These are phyloP conservation scores for Drosophila paramelanica DNA, from an alignment of 2,888 invertebrate species.

Conservation along the genomic window DNA sequence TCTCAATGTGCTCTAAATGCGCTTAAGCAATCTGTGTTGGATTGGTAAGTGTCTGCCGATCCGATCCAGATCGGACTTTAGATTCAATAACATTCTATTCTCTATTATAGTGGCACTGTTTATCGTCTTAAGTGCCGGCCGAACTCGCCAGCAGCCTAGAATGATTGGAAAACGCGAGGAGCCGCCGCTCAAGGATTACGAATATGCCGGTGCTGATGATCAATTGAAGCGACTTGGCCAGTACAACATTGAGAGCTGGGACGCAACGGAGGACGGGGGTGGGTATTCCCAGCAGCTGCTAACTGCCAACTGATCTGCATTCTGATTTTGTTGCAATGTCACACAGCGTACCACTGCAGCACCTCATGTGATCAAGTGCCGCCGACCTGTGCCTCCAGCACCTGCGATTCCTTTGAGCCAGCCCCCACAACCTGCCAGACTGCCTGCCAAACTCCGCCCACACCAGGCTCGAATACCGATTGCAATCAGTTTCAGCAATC, in stretches of 20 bases:
- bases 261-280: conserved; percentile 10
- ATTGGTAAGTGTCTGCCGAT: conserved; percentile 56
- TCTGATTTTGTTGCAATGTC: neutral
- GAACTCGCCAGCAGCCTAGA: conserved; percentile 29
- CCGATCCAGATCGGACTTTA: neutral
- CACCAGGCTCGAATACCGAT: neutral
- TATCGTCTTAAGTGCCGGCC: conserved; percentile 25
- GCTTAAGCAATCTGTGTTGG: conserved; percentile 51
- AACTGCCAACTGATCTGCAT: neutral
- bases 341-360: conserved; percentile 7
- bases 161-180: conserved; percentile 21
- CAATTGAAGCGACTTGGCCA: conserved; percentile 15
- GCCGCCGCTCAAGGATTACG: conserved; percentile 5
- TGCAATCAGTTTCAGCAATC: conserved; percentile 21
- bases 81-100: no score
- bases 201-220: conserved; percentile 5
- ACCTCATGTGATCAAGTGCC: conserved; percentile 6
- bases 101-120: conserved; percentile 42
- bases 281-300: neutral
- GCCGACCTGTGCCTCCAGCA: neutral
- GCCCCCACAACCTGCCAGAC: conserved; percentile 12
- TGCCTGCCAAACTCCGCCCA: neutral
- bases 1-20: conserved; percentile 72
- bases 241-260: conserved; percentile 5
- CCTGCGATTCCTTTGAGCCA: neutral